Evolutionary conservation across 2,888 invertebrate genomes (phyloP).

Genomic region (Dexiosoma caninum): DNA sequence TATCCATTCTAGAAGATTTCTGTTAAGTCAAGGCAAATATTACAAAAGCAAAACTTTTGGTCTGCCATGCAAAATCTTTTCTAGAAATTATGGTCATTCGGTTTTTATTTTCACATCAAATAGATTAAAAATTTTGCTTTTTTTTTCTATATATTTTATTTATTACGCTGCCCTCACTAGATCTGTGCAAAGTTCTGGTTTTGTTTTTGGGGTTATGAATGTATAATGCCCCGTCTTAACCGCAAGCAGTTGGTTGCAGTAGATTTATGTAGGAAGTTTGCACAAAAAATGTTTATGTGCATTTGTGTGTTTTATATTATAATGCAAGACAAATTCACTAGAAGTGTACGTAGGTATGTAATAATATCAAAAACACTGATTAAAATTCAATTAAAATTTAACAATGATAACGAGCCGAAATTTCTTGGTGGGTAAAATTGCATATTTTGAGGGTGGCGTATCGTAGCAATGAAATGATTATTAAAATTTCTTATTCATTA

Average conservation of each 20-base stretch:
- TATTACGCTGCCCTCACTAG: slow-evolving; percentile 4
- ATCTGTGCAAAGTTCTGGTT: slow-evolving; percentile 28
- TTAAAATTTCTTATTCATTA: too few relatives aligned
- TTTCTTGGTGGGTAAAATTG: not conserved
- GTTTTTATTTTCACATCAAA: slow-evolving; percentile 56
- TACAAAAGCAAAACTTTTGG: slow-evolving; percentile 8
- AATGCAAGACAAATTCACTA: not conserved
- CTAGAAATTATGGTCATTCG: slow-evolving; percentile 49
- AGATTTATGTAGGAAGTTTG: slow-evolving; percentile 55
- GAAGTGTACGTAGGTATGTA: not conserved
- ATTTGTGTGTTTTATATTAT: not conserved
- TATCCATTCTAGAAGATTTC: not conserved
- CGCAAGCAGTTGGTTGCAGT: slow-evolving; percentile 58
- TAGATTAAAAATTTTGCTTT: slow-evolving; percentile 51
- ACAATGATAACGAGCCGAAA: slow-evolving; percentile 25
- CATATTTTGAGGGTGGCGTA: not conserved
- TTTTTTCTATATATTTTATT: slow-evolving; percentile 11
- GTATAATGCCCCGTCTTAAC: slow-evolving; percentile 45
- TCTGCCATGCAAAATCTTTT: slow-evolving; percentile 1
- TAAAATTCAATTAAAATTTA: slow-evolving; percentile 60
- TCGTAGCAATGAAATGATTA: not conserved
- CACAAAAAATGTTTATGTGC: not conserved
- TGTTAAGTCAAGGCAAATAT: slow-evolving; percentile 3
- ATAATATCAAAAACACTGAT: slow-evolving; percentile 55
- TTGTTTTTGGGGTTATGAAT: slow-evolving; percentile 47